Evolutionary conservation across 2,888 invertebrate genomes (phyloP), one percentile per base, ranked within the genome.

Genomic region (Oligia fasciuncula): DNA sequence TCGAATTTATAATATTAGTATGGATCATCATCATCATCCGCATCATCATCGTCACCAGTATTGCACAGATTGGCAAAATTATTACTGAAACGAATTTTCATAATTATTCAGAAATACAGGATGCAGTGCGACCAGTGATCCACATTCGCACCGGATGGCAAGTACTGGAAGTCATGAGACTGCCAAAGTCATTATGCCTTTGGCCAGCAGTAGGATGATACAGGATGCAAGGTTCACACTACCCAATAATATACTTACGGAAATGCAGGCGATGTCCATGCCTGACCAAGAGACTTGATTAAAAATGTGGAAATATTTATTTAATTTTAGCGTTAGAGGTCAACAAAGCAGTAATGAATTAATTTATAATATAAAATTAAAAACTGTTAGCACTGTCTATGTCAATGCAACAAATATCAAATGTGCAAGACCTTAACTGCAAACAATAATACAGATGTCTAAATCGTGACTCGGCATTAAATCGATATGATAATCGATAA

Each of bases 401-500:
- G 73, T 81, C 74, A 85, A 65, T 87, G 51, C 43, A 76, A 75
- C 23, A 72, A 74, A 81, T 73, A 77, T 70, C 54, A 63, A 76
- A 75, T 79, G 72, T 86, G 67, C 76, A 81, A 83, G 76, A 81
- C 81, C 76, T 88, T 83, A 86, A 81, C 74, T 65, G 35, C 73
- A 77, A 71, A 82, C 75, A 83, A 88, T 84, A 88, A 86, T 85
- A 87, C 76, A 86, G 87, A 86, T 83, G 88, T 86, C 86, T 81
- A 80, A 84, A 85, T 89, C 89, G 89, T 89, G 89, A 89, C 88
- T 87, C 83, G 87, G 88, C 79, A 79, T 79, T 75, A 86, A 85
- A 89, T 86, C 89, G 88, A 87, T 87, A 77, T 77, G 83, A 87
- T 88, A 87, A 90, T 88, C 85, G 87, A 88, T 86, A 88, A 86